Evolutionary conservation across 2,113 vertebrate genomes (phyloP).

Genomic region (Silurus asotus): DNA sequence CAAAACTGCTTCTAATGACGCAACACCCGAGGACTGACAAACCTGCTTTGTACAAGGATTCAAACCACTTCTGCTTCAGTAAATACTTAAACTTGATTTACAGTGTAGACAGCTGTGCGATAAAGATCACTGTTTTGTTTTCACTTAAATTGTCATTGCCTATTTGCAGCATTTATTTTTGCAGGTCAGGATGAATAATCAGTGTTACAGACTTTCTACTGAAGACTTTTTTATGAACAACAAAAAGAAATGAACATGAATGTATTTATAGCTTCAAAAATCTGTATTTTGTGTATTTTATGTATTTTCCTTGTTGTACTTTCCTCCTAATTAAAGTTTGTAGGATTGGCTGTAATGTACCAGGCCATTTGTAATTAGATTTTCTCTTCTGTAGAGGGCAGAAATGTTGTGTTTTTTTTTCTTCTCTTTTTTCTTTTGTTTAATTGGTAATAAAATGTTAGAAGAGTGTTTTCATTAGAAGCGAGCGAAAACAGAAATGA

Average conservation of each 20-base stretch:
- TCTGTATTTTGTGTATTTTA: neutral
- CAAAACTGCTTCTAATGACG: neutral
- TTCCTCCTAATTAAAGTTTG: neutral
- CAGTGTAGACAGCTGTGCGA: neutral
- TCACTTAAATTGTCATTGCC: neutral
- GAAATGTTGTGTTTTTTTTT: neutral
- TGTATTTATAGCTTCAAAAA: neutral
- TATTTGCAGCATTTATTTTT: neutral
- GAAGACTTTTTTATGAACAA: neutral
- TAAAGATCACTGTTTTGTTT: neutral
- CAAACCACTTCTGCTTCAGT: neutral
- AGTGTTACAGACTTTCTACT: neutral
- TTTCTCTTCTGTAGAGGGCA: slow-evolving; percentile 22
- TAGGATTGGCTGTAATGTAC: neutral
- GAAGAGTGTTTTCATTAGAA: neutral
- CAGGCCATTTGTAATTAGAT: neutral
- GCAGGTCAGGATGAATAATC: neutral
- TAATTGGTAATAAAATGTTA: neutral
- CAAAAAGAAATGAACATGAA: neutral
- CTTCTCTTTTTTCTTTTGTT: neutral
- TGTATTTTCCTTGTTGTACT: neutral
- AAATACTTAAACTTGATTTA: neutral
- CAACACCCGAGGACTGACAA: neutral
- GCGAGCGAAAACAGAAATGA: neutral
- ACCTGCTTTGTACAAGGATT: neutral